Percentiles rank a stretch among this genome's conserved stretches.
Conservation (phyloP, 2,797 vertebrate species). For the Sebastes itinus region DNA sequence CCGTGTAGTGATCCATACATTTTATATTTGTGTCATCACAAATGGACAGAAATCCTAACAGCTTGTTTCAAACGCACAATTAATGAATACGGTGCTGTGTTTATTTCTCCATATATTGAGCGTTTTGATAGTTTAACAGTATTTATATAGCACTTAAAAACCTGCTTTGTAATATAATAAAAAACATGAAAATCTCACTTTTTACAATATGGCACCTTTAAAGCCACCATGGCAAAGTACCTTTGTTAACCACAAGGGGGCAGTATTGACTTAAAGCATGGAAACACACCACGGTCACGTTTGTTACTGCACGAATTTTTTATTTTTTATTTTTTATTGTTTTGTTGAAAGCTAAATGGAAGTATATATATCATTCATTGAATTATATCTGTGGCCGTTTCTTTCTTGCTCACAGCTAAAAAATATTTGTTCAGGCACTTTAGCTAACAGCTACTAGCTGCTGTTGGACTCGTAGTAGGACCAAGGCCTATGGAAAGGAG, state of each 20-base stretch:
- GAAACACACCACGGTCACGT: not conserved
- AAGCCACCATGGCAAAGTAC: not conserved
- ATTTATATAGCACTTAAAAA: too few relatives aligned
- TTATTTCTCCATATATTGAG: too few relatives aligned
- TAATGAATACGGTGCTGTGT: too few relatives aligned
- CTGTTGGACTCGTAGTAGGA: not conserved
- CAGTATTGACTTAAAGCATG: not conserved
- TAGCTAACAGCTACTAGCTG: conserved; percentile 14
- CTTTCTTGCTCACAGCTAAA: conserved; percentile 19
- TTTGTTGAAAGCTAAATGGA: too few relatives aligned
- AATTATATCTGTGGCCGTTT: fast-evolving
- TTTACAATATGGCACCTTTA: not conserved
- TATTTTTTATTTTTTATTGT: too few relatives aligned
- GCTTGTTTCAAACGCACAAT: too few relatives aligned
- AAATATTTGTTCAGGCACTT: not conserved
- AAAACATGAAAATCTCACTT: too few relatives aligned
- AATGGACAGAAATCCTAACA: too few relatives aligned
- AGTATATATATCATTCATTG: not conserved
- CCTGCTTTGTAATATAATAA: too few relatives aligned
- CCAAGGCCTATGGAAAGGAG: not conserved
- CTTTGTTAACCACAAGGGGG: not conserved
- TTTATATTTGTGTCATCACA: too few relatives aligned
- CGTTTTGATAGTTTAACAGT: too few relatives aligned
- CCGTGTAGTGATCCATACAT: too few relatives aligned
- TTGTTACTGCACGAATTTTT: not conserved